A percentile compares a stretch with the other conserved stretches of the same genome.
Conservation (phyloP, 2,888 invertebrate genomes). For the Idaea dimidiata region DNA sequence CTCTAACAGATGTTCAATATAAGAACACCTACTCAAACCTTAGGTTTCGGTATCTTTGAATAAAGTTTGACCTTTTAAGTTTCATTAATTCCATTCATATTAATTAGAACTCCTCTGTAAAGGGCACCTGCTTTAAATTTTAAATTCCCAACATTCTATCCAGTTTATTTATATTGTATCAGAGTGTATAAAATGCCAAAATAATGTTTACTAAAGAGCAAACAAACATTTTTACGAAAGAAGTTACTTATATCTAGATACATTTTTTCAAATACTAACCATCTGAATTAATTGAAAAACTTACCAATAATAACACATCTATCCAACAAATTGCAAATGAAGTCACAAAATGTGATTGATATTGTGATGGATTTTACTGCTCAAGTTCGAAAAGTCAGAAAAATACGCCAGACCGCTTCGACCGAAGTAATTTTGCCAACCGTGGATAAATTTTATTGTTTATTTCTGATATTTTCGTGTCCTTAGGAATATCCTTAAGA, state of each 20-base stretch:
- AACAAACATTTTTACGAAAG: too few relatives aligned
- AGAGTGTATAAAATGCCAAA: neutral
- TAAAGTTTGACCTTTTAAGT: slow-evolving; percentile 20
- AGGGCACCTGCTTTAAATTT: slow-evolving; percentile 7
- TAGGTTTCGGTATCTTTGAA: neutral
- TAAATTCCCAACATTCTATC: neutral
- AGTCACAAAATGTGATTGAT: neutral
- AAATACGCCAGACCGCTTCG: neutral
- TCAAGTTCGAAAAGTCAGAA: neutral
- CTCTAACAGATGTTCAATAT: neutral
- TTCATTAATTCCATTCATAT: slow-evolving; percentile 16
- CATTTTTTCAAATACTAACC: neutral
- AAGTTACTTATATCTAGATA: too few relatives aligned
- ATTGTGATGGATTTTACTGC: neutral
- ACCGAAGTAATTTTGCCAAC: neutral
- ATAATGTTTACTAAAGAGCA: neutral
- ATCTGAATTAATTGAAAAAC: neutral
- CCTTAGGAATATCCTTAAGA: too few relatives aligned
- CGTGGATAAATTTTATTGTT: neutral
- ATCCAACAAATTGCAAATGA: neutral
- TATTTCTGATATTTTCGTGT: neutral
- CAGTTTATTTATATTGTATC: neutral
- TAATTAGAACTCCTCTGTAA: slow-evolving; percentile 9
- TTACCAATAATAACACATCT: neutral
- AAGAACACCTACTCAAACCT: neutral